Percentiles rank a stretch among this genome's conserved stretches.
phyloP scores from a whole-genome alignment of 2,888 invertebrate genomes.

The Fabriciana adippe region DNA sequence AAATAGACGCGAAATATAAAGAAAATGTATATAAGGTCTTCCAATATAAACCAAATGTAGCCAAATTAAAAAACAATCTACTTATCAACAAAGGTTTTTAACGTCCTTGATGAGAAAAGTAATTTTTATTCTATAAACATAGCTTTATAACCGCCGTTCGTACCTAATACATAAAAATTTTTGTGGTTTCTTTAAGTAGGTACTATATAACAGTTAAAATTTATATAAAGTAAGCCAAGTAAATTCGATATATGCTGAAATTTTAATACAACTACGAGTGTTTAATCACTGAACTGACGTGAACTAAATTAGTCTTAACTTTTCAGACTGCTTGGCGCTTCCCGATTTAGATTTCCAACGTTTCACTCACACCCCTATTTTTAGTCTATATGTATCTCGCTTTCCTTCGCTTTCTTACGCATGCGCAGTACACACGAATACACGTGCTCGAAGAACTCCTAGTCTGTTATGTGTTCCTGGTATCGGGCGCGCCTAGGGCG shows the following conservation, averaged over 20 bases:
- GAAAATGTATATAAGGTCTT: no score
- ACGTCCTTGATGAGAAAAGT: no score
- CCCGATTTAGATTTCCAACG: slow-evolving; percentile 63
- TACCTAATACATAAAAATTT: no score
- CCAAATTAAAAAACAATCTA: no score
- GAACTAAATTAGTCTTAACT: slow-evolving; percentile 53
- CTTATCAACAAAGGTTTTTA: no score
- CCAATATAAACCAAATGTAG: no score
- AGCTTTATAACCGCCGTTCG: no score
- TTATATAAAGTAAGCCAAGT: background rate
- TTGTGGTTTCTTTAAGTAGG: no score
- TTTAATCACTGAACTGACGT: background rate
- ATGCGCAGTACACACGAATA: slow-evolving; percentile 71
- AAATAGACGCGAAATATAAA: no score
- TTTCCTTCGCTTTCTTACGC: slow-evolving; percentile 59
- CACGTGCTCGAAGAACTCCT: slow-evolving; percentile 66
- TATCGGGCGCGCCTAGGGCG: slow-evolving; percentile 82
- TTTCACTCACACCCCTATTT: slow-evolving; percentile 66
- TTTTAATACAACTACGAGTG: slow-evolving; percentile 3
- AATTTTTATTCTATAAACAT: no score
- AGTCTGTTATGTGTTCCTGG: slow-evolving; percentile 63
- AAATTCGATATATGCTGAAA: background rate
- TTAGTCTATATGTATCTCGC: slow-evolving; percentile 57
- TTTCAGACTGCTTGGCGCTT: slow-evolving; percentile 80
- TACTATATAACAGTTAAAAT: no score